Conservation (phyloP, 2,113 vertebrate species). For the Plectropomus leopardus region DNA sequence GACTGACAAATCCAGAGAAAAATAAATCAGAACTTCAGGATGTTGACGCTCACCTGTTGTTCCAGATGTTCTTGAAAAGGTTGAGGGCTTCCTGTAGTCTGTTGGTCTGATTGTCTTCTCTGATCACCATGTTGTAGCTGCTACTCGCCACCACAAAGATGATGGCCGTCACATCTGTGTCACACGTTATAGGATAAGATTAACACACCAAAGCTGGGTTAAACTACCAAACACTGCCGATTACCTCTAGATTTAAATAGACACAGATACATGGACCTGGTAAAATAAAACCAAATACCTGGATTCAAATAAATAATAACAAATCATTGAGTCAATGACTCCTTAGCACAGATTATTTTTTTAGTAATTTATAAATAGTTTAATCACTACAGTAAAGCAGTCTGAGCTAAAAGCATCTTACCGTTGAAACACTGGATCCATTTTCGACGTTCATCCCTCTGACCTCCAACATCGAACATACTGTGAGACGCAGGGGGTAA, state of each 20-base stretch:
- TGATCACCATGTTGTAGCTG: conserved; percentile 99
- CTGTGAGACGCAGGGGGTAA: conserved; percentile 76
- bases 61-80: conserved; percentile 99
- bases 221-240: conserved; percentile 10
- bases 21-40: background rate
- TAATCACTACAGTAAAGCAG: background rate
- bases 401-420: conserved; percentile 66
- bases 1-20: no score
- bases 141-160: conserved; percentile 99
- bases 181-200: background rate
- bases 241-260: background rate
- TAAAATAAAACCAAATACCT: background rate
- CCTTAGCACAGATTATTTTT: background rate
- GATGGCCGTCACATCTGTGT: conserved; percentile 96
- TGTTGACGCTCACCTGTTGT: conserved; percentile 90
- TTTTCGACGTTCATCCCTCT: conserved; percentile 97
- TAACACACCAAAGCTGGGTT: conserved; percentile 1
- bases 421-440: conserved; percentile 99
- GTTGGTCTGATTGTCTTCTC: conserved; percentile 99
- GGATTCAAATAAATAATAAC: background rate
- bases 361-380: background rate
- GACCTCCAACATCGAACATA: conserved; percentile 99
- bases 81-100: conserved; percentile 99
- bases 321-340: background rate
- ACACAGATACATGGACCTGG: background rate